Base-by-base conservation (phyloP, 1,140 invertebrate genomes). In the Protaetia brevitarsis region DNA sequence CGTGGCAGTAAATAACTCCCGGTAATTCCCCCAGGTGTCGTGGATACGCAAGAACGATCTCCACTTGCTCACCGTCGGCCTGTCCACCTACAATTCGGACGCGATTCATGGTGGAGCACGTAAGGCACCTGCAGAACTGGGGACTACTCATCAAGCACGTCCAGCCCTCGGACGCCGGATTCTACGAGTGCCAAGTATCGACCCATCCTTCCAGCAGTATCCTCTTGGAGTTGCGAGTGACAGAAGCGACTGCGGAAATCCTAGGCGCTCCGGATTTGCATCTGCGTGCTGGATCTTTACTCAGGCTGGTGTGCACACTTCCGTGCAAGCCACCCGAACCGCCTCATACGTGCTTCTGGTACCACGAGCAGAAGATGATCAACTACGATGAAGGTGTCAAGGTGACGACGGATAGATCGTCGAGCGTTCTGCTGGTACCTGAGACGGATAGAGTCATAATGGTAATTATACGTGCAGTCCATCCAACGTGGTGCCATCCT, bases 131-230 rank as follows among this genome's bases (percentile, higher is more conserved):
- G 70, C 82, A 88, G 82, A 88, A 91, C 70, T 92, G 89, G 89
- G 85, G 87, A 2, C 79, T 92, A 31, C 83, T 88, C 67, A 88
- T 92, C 72, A 87, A 88, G 72, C 85, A 84, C 68, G 89, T 90
- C 4, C 87, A 85, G 29, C 80, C 84, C 4, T 81, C 85, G 11
- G 90, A 93, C 73, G 86, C 84, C 5, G 90, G 89, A n/a, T 78
- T 89, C 26, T 92, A 92, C 74, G 89, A 92, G 78, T 92, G 90
- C 77, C 90, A 92, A 83, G 84, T 92, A 68, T 90, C 89, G 51
- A 88, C 89, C 37, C 88, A 92, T 79, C 90, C 90, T 61, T 89
- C 90, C 62, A 85, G 87, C 51, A 90, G 88, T 76, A 88, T 90
- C 78, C 87, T 90, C 78, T 79, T 92, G 63, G 84, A 86, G 71